Evolutionary conservation across 92 coral and sea anemone genomes (phyloP).

Genomic region (Chrysogorgia sp.): DNA sequence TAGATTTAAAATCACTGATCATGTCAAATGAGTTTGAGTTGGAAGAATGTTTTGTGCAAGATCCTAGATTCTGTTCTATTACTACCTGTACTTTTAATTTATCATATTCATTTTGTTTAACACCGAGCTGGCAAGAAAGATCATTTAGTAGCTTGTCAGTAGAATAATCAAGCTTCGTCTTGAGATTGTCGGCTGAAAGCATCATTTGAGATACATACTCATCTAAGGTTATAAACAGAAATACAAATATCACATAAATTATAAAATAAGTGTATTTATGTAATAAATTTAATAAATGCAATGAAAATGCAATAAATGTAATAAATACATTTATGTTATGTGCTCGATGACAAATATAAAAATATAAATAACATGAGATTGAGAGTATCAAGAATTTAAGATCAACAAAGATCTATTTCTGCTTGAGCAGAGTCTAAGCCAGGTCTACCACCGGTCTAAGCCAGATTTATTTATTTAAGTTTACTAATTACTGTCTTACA

Average conservation of each 20-base stretch:
- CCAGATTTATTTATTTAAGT: too few relatives aligned
- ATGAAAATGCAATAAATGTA: too few relatives aligned
- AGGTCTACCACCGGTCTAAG: too few relatives aligned
- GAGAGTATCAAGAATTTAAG: too few relatives aligned
- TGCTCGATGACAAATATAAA: neutral
- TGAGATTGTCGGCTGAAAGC: constrained; percentile 3
- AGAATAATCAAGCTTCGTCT: neutral
- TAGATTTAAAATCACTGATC: neutral
- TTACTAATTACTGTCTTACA: too few relatives aligned
- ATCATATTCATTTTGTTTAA: neutral
- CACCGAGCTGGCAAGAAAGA: neutral
- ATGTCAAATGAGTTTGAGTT: neutral
- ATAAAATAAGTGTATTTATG: too few relatives aligned
- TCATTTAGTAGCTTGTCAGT: neutral
- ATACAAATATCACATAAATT: too few relatives aligned
- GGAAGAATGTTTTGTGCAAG: neutral
- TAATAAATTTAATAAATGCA: too few relatives aligned
- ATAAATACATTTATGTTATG: neutral
- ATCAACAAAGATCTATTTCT: too few relatives aligned
- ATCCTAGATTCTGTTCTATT: neutral
- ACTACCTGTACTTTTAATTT: neutral
- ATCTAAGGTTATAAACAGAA: too few relatives aligned
- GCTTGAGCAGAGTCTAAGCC: too few relatives aligned
- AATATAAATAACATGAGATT: too few relatives aligned
- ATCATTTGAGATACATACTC: neutral